Percentiles rank a stretch among this genome's conserved stretches.
These are phyloP conservation scores for Tiliacea aurago DNA, from an alignment of 2,888 invertebrate genomes.

Conservation along the genomic window DNA sequence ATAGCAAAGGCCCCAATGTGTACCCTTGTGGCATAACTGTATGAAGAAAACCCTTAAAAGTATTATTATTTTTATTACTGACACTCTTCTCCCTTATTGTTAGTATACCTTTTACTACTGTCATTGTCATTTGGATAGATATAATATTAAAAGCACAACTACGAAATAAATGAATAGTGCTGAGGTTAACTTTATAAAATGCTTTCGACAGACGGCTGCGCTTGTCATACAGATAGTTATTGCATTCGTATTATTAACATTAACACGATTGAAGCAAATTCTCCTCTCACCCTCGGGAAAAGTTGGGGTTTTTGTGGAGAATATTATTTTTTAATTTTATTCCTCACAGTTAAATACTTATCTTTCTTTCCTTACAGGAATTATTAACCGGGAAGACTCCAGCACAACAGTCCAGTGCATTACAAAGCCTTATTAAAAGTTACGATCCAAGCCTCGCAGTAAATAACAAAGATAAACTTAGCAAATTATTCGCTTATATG, in stretches of 20 bases:
- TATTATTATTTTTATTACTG: not conserved
- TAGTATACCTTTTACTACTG: not conserved
- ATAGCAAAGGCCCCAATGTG: not conserved
- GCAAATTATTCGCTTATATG: constrained; percentile 93
- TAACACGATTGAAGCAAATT: not conserved
- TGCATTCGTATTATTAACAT: not conserved
- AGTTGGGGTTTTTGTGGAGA: not conserved
- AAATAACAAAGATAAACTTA: constrained; percentile 94
- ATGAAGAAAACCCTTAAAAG: not conserved
- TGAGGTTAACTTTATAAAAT: constrained; percentile 1
- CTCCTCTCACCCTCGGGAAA: not conserved
- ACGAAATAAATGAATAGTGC: no score
- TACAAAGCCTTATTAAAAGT: constrained; percentile 96
- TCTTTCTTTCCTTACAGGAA: constrained; percentile 78
- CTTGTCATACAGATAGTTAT: not conserved
- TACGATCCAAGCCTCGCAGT: constrained; percentile 95
- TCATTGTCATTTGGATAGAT: not conserved
- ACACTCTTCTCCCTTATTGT: not conserved
- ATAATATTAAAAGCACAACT: not conserved
- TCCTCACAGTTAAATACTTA: not conserved
- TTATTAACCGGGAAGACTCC: constrained; percentile 91
- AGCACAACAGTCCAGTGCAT: constrained; percentile 92
- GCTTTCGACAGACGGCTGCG: not conserved
- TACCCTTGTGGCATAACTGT: not conserved
- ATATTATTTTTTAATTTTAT: constrained; percentile 6